Conservation (phyloP, 2,113 vertebrate genomes). For the Daphoenositta chrysoptera region DNA sequence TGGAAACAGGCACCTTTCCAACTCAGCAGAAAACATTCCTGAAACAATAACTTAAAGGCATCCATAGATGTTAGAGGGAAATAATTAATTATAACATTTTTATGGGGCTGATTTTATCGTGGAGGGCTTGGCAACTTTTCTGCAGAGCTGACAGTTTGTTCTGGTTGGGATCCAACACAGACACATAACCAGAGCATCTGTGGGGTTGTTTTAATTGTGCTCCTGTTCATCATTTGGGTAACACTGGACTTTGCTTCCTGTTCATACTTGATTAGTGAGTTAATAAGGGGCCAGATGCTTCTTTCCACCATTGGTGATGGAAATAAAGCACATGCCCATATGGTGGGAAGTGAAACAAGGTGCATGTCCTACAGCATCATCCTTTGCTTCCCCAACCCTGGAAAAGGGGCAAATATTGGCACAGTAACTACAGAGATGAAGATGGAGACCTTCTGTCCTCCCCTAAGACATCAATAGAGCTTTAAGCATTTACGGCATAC, state of each 20-base stretch:
- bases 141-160: neutral
- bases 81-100: neutral
- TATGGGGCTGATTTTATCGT: neutral
- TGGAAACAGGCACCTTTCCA: neutral
- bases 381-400: neutral
- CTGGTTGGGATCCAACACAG: slow-evolving; percentile 5
- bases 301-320: neutral
- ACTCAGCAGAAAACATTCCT: neutral
- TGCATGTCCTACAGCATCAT: neutral
- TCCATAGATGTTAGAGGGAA: neutral
- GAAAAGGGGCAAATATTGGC: neutral
- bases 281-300: neutral
- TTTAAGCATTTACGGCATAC: neutral
- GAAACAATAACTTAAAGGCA: neutral
- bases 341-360: neutral
- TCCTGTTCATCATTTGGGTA: neutral
- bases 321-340: neutral
- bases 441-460: neutral
- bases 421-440: neutral
- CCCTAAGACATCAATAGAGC: neutral
- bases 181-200: neutral
- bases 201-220: neutral
- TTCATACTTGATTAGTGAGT: neutral
- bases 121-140: slow-evolving; percentile 16
- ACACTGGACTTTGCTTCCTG: neutral